Percentiles rank a stretch among this genome's conserved stretches.
Conservation (phyloP, 2,797 vertebrate genomes). For the Pelochelys cantorii region DNA sequence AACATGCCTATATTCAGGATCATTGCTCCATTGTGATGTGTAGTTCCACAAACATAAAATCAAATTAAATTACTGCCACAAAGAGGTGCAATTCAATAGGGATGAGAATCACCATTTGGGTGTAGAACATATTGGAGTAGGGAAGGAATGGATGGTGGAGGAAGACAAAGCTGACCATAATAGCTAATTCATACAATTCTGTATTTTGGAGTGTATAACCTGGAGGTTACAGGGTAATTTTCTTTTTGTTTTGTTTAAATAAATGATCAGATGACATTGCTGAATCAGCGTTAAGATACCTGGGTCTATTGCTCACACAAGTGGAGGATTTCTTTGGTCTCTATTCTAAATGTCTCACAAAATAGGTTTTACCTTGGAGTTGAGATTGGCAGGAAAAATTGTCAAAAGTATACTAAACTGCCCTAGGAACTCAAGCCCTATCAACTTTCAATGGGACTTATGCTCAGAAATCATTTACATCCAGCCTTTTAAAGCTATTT, state of each 20-base stretch:
- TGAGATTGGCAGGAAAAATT: background rate
- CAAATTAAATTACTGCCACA: background rate
- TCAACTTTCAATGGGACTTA: background rate
- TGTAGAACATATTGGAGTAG: background rate
- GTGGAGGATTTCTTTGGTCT: constrained; percentile 5
- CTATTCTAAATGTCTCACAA: background rate
- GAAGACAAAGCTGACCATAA: background rate
- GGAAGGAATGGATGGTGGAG: background rate
- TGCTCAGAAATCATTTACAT: no score
- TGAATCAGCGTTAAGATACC: background rate
- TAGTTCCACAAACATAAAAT: background rate
- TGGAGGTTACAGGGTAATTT: background rate
- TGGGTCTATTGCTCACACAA: background rate
- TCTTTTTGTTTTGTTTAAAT: background rate
- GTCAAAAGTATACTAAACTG: background rate
- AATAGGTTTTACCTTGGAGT: background rate
- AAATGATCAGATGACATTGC: background rate
- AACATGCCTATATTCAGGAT: background rate
- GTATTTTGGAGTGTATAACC: background rate
- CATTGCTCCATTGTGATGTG: background rate
- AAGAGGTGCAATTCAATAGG: background rate
- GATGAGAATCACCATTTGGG: background rate
- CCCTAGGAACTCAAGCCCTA: background rate
- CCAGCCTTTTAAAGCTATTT: no score
- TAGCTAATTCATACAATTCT: background rate